These are phyloP conservation scores for Nomada hirtipes DNA, from an alignment of 2,888 invertebrate species.

Conservation along the genomic window DNA sequence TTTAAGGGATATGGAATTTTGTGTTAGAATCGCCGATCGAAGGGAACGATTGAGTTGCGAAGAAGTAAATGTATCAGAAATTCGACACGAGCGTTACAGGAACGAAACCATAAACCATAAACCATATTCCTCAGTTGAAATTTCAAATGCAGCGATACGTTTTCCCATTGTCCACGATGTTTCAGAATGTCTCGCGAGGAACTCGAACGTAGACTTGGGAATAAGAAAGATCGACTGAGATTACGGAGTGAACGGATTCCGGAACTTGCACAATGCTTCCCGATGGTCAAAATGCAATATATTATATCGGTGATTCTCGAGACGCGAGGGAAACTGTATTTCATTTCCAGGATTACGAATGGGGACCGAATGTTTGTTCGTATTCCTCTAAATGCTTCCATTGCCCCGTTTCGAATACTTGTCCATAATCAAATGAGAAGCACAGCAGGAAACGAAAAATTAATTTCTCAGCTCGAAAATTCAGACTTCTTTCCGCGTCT, in stretches of 20 bases:
- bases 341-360: constrained; percentile 48
- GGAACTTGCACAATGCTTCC: constrained; percentile 69
- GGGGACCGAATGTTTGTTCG: constrained; percentile 19
- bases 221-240: constrained; percentile 19
- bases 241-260: constrained; percentile 38
- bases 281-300: constrained; percentile 65
- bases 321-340: constrained; percentile 65
- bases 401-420: no score
- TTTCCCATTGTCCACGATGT: constrained; percentile 51
- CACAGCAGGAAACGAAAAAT: neutral
- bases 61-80: no score
- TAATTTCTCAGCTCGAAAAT: neutral
- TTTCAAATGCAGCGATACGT: constrained; percentile 56
- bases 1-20: neutral
- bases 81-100: no score
- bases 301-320: constrained; percentile 73
- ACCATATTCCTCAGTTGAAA: constrained; percentile 16
- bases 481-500: neutral
- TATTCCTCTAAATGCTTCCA: neutral
- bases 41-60: no score
- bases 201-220: constrained; percentile 20
- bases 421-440: neutral
- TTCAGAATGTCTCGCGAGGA: constrained; percentile 46
- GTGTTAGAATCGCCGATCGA: neutral
- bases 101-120: neutral